Evolutionary conservation across 1,140 invertebrate genomes (phyloP), one percentile per base, ranked within the genome.

Genomic region (Ceratina japonica): DNA sequence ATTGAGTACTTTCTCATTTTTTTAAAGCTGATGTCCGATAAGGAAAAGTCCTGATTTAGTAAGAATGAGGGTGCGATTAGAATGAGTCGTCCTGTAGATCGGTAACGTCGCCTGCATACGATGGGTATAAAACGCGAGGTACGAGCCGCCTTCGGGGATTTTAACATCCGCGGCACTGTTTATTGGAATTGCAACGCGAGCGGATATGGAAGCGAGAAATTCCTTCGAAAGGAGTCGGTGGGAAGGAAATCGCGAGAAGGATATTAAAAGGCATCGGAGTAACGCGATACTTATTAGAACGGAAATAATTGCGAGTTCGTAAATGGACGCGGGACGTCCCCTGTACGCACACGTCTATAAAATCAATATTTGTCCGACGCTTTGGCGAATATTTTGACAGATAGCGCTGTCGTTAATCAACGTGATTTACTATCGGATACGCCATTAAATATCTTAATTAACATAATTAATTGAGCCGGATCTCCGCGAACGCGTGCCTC

Each of bases 361-460:
- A 37, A 59, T 71, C 54, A 37, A 59, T 44, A 20, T 71, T 59
- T 44, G 22, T 58, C 8, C 8, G 12, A 13, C 13, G 16, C 13
- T 3, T 10, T 8, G 22, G 10, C 13, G 16, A 49, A 49, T 18
- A n/a, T 18, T 49, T 72, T 61, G 59, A 49, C 59, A 13, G 54
- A 44, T 49, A 61, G 16, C 13, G 10, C 37, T 13, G 18, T 20
- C 31, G 44, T 59, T 72, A 61, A 61, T 72, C 56, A 72, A 49
- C 37, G 37, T 61, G 70, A 72, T 72, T 61, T 37, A 49, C 31
- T 72, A 72, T 72, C 70, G 31, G 20, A 5, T 37, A 61, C 12
- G 56, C 16, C 61, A 72, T 72, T 61, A 72, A 61, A 61, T 72
- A 72, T 49, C 37, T 72, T 61, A 58, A 72, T 72, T 49, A 61